phyloP scores from a whole-genome alignment of 2,888 invertebrate species.

The Caenorhabditis wallacei region DNA sequence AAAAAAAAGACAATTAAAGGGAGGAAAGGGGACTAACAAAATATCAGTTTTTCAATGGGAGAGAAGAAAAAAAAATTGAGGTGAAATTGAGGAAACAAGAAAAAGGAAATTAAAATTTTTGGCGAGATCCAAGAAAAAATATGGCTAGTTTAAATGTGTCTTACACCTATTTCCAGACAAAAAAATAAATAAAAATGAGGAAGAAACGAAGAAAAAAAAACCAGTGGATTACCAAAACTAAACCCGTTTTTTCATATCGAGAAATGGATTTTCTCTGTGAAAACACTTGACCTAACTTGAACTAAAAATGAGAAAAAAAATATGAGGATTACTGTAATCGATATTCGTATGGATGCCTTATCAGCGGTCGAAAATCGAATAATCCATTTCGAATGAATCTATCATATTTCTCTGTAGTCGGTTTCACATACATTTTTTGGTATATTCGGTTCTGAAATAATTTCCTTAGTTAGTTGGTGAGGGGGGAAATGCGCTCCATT shows the following conservation, averaged over 20 bases:
- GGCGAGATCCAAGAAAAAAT: background rate
- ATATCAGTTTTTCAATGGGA: background rate
- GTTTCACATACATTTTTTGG: conserved; percentile 36
- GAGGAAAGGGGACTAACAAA: background rate
- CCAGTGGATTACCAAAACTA: conserved; percentile 37
- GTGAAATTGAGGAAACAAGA: background rate
- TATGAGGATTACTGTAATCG: conserved; percentile 49
- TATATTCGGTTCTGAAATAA: conserved; percentile 45
- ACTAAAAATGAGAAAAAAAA: too few species aligned
- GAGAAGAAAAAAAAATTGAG: conserved; percentile 10
- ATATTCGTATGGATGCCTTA: conserved; percentile 51
- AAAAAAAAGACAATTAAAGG: background rate
- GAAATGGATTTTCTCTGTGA: too few species aligned
- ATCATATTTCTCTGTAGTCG: conserved; percentile 47
- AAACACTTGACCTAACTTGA: background rate
- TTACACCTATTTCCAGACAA: background rate
- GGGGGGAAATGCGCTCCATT: background rate
- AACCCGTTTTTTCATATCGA: conserved; percentile 23
- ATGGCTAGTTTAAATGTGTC: background rate
- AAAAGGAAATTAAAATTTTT: background rate
- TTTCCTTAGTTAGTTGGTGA: background rate
- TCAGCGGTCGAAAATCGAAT: conserved; percentile 46
- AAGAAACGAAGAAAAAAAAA: conserved; percentile 8
- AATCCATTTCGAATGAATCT: conserved; percentile 55
- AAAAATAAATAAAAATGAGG: background rate